Percentiles rank a stretch among this genome's conserved stretches.
Conservation (phyloP, 2,888 invertebrate species). For the Cataglyphis livida region DNA sequence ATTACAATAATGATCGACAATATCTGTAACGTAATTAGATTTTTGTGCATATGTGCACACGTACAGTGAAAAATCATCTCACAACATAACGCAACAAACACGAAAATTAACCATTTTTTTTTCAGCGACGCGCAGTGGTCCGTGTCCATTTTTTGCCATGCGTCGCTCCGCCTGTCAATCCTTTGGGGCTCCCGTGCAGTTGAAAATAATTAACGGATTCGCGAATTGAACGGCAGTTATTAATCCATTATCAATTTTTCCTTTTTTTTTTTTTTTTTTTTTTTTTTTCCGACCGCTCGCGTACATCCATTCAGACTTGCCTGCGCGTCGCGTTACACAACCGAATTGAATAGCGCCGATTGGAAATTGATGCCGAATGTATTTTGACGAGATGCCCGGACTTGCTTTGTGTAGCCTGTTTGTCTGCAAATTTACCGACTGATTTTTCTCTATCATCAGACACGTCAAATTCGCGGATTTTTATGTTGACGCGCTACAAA, state of each 20-base stretch:
- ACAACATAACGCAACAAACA: slow-evolving; percentile 38
- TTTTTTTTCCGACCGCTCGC: slow-evolving; percentile 26
- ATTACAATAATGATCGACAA: not conserved
- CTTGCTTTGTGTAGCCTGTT: slow-evolving; percentile 58
- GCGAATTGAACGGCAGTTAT: slow-evolving; percentile 57
- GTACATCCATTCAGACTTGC: slow-evolving; percentile 8
- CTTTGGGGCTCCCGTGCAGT: slow-evolving; percentile 50
- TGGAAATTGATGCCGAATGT: slow-evolving; percentile 65
- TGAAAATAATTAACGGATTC: slow-evolving; percentile 65
- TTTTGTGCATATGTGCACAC: not conserved
- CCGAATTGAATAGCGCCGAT: slow-evolving; percentile 50
- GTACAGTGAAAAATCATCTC: not conserved
- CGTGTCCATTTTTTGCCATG: slow-evolving; percentile 4
- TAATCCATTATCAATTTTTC: slow-evolving; percentile 67
- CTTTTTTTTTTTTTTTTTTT: slow-evolving; percentile 18
- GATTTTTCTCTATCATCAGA: slow-evolving; percentile 64
- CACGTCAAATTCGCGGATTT: slow-evolving; percentile 65
- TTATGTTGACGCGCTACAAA: slow-evolving; percentile 50
- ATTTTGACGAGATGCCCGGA: slow-evolving; percentile 63
- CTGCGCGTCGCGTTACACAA: slow-evolving; percentile 33
- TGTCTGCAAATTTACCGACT: slow-evolving; percentile 71
- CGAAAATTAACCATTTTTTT: slow-evolving; percentile 59
- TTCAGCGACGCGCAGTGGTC: slow-evolving; percentile 20
- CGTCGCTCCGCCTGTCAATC: slow-evolving; percentile 51
- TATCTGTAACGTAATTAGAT: not conserved